Percentiles rank a stretch among this genome's conserved stretches.
Conservation (phyloP, 37 sponge, comb jelly and placozoan species). For the Crambe crambe region DNA sequence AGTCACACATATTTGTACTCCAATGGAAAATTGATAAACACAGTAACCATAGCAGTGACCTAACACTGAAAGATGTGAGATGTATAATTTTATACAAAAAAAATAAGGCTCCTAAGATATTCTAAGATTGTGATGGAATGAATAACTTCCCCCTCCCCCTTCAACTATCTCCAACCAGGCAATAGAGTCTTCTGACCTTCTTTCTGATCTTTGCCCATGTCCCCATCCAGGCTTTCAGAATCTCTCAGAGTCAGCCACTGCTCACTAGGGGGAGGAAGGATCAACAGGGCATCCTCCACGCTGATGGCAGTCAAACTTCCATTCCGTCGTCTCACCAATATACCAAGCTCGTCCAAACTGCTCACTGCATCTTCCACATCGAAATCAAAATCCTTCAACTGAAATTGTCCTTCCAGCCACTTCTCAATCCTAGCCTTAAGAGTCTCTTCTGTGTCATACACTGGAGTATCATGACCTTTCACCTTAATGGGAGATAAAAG, state of each 20-base stretch:
- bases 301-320: constrained; percentile 47
- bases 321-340: constrained; percentile 39
- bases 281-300: constrained; percentile 68
- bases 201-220: not conserved
- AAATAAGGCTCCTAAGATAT: no score
- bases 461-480: constrained; percentile 43
- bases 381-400: constrained; percentile 43
- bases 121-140: no score
- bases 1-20: no score
- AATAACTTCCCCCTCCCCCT: not conserved
- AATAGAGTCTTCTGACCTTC: not conserved
- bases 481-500: constrained; percentile 72
- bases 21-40: no score
- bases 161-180: not conserved
- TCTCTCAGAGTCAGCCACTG: constrained; percentile 62
- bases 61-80: no score
- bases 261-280: constrained; percentile 56
- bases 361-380: constrained; percentile 77
- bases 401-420: constrained; percentile 66
- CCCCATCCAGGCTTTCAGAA: constrained; percentile 35
- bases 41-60: no score
- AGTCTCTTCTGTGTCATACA: constrained; percentile 47
- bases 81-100: no score
- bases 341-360: constrained; percentile 58
- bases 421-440: constrained; percentile 63